Conservation (phyloP, 1,140 invertebrate genomes). For the Aphelinus certus region DNA sequence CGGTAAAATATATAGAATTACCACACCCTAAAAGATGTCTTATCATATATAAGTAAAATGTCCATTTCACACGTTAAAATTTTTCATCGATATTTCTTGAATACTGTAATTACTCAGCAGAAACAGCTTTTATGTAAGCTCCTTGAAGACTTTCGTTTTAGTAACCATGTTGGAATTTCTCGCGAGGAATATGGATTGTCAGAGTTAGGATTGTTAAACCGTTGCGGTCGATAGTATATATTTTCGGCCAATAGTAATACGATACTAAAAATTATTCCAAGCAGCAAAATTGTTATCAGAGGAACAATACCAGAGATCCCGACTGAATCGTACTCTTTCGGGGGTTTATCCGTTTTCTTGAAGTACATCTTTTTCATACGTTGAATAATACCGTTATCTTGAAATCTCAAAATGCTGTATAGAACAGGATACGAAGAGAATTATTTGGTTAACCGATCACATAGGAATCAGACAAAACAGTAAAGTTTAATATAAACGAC, state of each 20-base stretch:
- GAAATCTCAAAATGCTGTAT: constrained; percentile 1
- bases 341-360: background rate
- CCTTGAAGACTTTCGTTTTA: background rate
- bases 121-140: background rate
- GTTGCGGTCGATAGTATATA: background rate
- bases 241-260: background rate
- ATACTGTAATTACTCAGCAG: background rate
- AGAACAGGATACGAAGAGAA: background rate
- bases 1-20: too few species aligned
- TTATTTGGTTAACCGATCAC: background rate
- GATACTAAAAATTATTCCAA: background rate
- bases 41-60: too few species aligned
- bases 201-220: background rate
- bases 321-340: background rate
- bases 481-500: background rate
- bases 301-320: background rate
- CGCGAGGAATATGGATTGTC: background rate
- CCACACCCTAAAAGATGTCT: too few species aligned
- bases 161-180: background rate
- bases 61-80: too few species aligned
- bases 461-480: background rate
- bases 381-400: constrained; percentile 1
- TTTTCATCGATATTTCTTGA: too few species aligned
- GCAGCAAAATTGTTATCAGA: background rate
- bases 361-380: constrained; percentile 4